A percentile compares a stretch with the other conserved stretches of the same genome.
phyloP scores from a whole-genome alignment of 2,113 vertebrate genomes.

The Channa maculata region DNA sequence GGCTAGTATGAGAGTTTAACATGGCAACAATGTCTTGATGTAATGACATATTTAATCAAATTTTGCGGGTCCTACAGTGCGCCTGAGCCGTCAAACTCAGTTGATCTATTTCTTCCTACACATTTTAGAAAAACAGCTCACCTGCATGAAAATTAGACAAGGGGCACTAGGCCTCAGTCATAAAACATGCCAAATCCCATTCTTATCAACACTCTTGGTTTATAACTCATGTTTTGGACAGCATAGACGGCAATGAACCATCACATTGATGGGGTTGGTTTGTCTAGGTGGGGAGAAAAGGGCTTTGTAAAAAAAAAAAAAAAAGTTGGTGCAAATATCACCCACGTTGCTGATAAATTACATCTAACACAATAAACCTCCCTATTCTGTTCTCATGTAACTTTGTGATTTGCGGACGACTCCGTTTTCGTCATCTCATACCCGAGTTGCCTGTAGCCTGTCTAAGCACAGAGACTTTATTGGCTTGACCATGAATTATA shows the following conservation, averaged over 20 bases:
- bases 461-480: conserved; percentile 36
- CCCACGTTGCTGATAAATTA: conserved; percentile 47
- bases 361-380: conserved; percentile 5
- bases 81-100: not conserved
- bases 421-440: conserved; percentile 44
- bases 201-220: conserved; percentile 33
- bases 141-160: conserved; percentile 39
- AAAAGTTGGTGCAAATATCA: conserved; percentile 44
- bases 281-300: conserved; percentile 10
- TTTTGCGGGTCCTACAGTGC: not conserved
- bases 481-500: conserved; percentile 40
- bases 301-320: conserved; percentile 35
- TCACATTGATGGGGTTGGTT: conserved; percentile 25
- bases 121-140: conserved; percentile 27
- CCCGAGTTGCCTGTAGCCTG: conserved; percentile 37
- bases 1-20: conserved; percentile 22
- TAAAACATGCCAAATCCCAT: conserved; percentile 22
- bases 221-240: conserved; percentile 33
- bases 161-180: conserved; percentile 21
- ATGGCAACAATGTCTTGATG: conserved; percentile 1
- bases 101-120: not conserved
- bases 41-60: conserved; percentile 31
- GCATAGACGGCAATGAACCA: conserved; percentile 20
- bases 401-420: conserved; percentile 52
- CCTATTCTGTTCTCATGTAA: conserved; percentile 38